Evolutionary conservation across 2,113 vertebrate genomes (phyloP), one percentile per base, ranked within the genome.

Genomic region (Tachuris rubrigastra): DNA sequence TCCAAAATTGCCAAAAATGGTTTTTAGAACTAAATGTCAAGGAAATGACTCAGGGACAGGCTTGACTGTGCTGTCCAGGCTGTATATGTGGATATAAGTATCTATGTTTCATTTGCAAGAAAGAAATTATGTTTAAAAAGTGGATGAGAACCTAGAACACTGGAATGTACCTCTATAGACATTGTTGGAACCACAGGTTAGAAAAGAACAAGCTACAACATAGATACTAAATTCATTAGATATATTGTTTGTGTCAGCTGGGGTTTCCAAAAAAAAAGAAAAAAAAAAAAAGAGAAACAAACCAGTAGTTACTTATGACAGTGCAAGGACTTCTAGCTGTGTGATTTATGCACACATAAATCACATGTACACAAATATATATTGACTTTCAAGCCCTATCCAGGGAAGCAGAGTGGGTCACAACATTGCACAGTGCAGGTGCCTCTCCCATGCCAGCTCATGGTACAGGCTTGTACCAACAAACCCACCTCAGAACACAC

Each of bases 21-120:
- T 71, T 95, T 93, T 65, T 33, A 46, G 77, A 90, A 52, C 60
- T 79, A 84, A 93, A 93, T 63, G 63, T 75, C 59, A 87, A 63
- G 63, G 37, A 88, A 91, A 67, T 88, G 6, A 62, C 44, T 91
- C 12, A 12, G 37, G 65, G 55, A 63, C 23, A 67, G 53, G 46
- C 15, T n/a, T 72, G 30, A 49, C 22, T 69, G n/a, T 85, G n/a
- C 44, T 85, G 76, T 86, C 44, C 77, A 83, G 63, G 28, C 47
- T 89, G 6, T 46, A 2, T 31, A 16, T 88, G 4, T 62, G 8
- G 52, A 4, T 50, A 3, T 42, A 8, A 52, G 14, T 52, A 52
- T 52, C 50, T 52, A 28, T 21, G 19, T 24, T 58, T 77, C 12
- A 25, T 60, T 92, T 95, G 42, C 65, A 86, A 69, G 81, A 59